Base-by-base conservation (phyloP, 2,113 vertebrate genomes). In the Scytalopus superciliaris region DNA sequence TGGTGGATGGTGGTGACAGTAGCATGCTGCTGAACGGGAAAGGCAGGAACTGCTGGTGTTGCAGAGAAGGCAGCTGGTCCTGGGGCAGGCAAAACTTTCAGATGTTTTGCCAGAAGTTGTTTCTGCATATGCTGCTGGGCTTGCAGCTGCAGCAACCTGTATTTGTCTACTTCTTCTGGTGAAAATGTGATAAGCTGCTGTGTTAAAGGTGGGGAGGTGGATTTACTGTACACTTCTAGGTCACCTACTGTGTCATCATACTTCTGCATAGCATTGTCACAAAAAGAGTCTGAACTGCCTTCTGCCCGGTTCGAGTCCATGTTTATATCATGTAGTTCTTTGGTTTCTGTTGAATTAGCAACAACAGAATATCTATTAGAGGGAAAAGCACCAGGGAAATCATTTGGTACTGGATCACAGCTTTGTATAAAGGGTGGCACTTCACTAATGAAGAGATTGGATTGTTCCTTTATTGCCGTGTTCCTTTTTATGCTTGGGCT, bases 101-200 rank as follows among this genome's bases (percentile, higher is more conserved):
- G 97, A 70, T 98, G 98, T 74, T 97, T 98, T 25, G 98, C 96
- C 40, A 98, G 97, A 40, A 97, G 97, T 75, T 98, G 98, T 90
- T 99, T 99, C 98, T 99, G 99, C 98, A 99, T 98, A 93, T 99
- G 99, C 97, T 99, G 98, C 96, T 99, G 99, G 45, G 99, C 99
- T 97, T 99, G 99, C 73, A 99, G 98, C 96, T 99, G 99, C 52
- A 99, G 98, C 85, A 98, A 94, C 77, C 98, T 98, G 79, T 99
- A 99, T 96, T 99, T 99, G 90, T 99, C 99, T 95, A 99, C 98
- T 97, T 99, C 99, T 81, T 99, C 99, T 11, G 99, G 98, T 23
- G 98, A 98, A 96, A 99, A 99, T 19, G 98, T 99, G 96, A 99
- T 97, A 80, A 99, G 99, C 83, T 98, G 98, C 92, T 98, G 98